phyloP scores from a whole-genome alignment of 2,113 vertebrate genomes.

The Gobio gobio region DNA sequence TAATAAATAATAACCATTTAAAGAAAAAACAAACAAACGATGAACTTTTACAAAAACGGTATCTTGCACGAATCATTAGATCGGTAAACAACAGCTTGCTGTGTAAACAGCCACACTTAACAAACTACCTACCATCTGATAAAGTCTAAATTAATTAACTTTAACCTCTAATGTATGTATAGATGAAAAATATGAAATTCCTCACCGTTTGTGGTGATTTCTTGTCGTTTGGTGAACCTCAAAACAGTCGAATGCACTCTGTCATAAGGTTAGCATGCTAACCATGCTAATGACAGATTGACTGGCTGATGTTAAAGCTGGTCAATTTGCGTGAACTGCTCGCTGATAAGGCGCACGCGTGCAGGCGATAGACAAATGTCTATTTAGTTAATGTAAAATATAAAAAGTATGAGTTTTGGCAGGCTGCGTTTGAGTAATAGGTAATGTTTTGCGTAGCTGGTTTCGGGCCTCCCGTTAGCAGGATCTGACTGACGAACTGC shows the following conservation, averaged over 20 bases:
- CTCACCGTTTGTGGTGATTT: constrained; percentile 12
- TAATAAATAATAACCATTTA: neutral
- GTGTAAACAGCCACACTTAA: neutral
- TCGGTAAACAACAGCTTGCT: constrained; percentile 7
- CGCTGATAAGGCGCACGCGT: neutral
- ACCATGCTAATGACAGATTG: constrained; percentile 35
- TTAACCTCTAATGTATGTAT: no score
- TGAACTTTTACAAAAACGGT: neutral
- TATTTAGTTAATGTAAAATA: neutral
- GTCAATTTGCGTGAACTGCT: neutral
- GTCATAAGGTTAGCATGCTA: constrained; percentile 43
- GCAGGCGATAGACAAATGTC: neutral
- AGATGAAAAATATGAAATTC: neutral
- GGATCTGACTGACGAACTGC: constrained; percentile 24
- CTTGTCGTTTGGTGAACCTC: neutral
- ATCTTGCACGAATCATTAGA: neutral
- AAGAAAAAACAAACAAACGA: neutral
- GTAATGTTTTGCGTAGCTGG: constrained; percentile 12
- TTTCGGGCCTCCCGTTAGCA: constrained; percentile 21
- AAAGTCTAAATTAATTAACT: neutral
- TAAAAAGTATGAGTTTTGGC: neutral
- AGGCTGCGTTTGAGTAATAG: neutral
- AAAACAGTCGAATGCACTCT: constrained; percentile 9
- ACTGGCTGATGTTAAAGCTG: constrained; percentile 6
- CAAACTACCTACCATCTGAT: neutral